Conservation (phyloP, 2,797 vertebrate genomes). For the Alectoris magna region DNA sequence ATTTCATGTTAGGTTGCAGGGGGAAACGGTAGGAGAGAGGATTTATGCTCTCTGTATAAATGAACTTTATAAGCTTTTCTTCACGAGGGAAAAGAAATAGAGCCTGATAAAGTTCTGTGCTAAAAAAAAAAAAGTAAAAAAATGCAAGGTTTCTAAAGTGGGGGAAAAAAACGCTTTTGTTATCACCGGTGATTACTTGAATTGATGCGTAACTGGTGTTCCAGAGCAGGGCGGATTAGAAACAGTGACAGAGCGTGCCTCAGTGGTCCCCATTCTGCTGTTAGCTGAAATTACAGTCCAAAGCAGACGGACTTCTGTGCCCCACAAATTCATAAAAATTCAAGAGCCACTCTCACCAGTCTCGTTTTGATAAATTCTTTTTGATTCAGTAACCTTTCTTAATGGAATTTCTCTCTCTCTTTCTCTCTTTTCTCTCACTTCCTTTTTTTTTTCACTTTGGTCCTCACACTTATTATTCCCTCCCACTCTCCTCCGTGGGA, state of each 20-base stretch:
- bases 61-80: slow-evolving; percentile 58
- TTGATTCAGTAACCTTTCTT: slow-evolving; percentile 79
- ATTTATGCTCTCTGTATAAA: slow-evolving; percentile 59
- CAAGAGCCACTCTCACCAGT: slow-evolving; percentile 57
- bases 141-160: background rate
- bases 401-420: slow-evolving; percentile 73
- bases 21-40: slow-evolving; percentile 46
- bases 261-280: slow-evolving; percentile 49
- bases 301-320: slow-evolving; percentile 46
- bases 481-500: slow-evolving; percentile 34
- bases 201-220: slow-evolving; percentile 34
- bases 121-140: background rate
- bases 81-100: slow-evolving; percentile 28
- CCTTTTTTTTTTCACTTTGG: background rate
- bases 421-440: slow-evolving; percentile 54
- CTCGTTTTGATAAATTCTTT: slow-evolving; percentile 75
- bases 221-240: slow-evolving; percentile 38
- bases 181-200: slow-evolving; percentile 62
- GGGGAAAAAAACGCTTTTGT: slow-evolving; percentile 45
- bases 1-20: slow-evolving; percentile 49
- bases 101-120: slow-evolving; percentile 36
- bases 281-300: slow-evolving; percentile 62
- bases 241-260: slow-evolving; percentile 39
- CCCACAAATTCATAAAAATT: slow-evolving; percentile 64
- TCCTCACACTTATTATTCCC: slow-evolving; percentile 58